These are phyloP conservation scores for Scotopteryx bipunctaria DNA, from an alignment of 2,888 invertebrate genomes.

Conservation along the genomic window DNA sequence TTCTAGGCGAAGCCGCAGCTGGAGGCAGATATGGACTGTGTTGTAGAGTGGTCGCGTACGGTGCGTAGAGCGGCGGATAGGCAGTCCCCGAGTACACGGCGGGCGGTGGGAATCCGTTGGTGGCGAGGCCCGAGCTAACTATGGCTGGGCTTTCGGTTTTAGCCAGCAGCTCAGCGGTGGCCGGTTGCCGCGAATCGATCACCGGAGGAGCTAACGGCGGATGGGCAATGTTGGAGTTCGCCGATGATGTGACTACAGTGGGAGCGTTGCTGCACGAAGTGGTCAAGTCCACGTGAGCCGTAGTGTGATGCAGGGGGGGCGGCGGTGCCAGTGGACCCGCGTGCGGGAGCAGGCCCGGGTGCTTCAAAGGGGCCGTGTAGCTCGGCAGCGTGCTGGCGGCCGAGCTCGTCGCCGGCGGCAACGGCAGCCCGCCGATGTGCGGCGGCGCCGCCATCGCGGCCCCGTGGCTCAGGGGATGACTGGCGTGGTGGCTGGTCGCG, in stretches of 20 bases:
- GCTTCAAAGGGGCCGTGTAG: constrained; percentile 66
- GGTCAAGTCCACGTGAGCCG: constrained; percentile 55
- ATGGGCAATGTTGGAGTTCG: constrained; percentile 54
- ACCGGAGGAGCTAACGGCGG: constrained; percentile 63
- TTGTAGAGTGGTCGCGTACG: constrained; percentile 88
- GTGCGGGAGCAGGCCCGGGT: constrained; percentile 59
- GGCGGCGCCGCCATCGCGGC: constrained; percentile 59
- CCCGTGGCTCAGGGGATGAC: constrained; percentile 51
- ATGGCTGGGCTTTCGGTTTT: constrained; percentile 65
- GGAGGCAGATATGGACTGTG: constrained; percentile 89
- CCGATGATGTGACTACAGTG: constrained; percentile 52
- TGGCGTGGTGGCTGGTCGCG: constrained; percentile 56
- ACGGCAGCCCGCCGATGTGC: constrained; percentile 56
- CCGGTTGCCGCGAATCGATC: constrained; percentile 69
- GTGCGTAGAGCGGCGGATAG: constrained; percentile 89
- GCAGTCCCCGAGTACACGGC: constrained; percentile 86
- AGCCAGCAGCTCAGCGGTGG: constrained; percentile 63
- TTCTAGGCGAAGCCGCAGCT: constrained; percentile 85
- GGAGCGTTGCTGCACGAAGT: constrained; percentile 42
- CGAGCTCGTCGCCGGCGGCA: constrained; percentile 49
- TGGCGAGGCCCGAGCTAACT: constrained; percentile 86
- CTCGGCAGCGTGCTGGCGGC: constrained; percentile 63
- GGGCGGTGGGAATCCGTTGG: constrained; percentile 85
- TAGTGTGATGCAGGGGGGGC: constrained; percentile 56
- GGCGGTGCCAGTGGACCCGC: constrained; percentile 52